phyloP scores from a whole-genome alignment of 2,888 invertebrate genomes.

The Autographa gamma region DNA sequence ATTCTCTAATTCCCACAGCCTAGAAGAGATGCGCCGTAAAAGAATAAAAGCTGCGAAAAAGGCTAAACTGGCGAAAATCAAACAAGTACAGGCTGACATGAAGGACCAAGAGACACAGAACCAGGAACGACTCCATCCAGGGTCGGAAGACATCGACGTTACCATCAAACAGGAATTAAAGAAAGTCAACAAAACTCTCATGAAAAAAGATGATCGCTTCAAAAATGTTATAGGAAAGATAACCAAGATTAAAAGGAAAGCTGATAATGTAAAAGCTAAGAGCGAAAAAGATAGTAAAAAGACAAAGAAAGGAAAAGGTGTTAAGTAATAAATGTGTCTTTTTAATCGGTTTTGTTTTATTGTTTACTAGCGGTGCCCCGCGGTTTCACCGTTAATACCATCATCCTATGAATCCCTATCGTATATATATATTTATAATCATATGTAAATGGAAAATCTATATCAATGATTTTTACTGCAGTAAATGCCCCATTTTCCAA shows the following conservation, averaged over 20 bases:
- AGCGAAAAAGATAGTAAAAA: slow-evolving; percentile 59
- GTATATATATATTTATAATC: too few species aligned
- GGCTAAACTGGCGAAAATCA: slow-evolving; percentile 79
- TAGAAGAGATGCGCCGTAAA: slow-evolving; percentile 83
- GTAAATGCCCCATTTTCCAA: too few species aligned
- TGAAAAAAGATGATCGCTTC: slow-evolving; percentile 85
- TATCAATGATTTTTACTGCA: too few species aligned
- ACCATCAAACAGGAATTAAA: slow-evolving; percentile 77
- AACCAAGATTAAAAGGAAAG: slow-evolving; percentile 81
- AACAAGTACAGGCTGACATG: slow-evolving; percentile 75
- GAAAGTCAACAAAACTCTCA: slow-evolving; percentile 80
- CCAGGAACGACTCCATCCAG: slow-evolving; percentile 60
- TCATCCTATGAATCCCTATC: too few species aligned
- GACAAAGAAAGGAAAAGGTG: slow-evolving; percentile 63
- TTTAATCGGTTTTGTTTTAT: neutral
- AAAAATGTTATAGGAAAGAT: slow-evolving; percentile 85
- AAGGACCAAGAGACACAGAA: slow-evolving; percentile 61
- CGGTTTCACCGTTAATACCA: too few species aligned
- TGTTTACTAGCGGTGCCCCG: too few species aligned
- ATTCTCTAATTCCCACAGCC: slow-evolving; percentile 60
- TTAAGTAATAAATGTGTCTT: slow-evolving; percentile 38
- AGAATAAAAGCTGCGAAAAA: slow-evolving; percentile 83
- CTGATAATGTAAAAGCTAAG: slow-evolving; percentile 70
- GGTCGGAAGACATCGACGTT: slow-evolving; percentile 72
- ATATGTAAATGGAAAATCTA: too few species aligned